Base-by-base conservation (phyloP, 2,888 invertebrate genomes). In the Calliopum simillimum region DNA sequence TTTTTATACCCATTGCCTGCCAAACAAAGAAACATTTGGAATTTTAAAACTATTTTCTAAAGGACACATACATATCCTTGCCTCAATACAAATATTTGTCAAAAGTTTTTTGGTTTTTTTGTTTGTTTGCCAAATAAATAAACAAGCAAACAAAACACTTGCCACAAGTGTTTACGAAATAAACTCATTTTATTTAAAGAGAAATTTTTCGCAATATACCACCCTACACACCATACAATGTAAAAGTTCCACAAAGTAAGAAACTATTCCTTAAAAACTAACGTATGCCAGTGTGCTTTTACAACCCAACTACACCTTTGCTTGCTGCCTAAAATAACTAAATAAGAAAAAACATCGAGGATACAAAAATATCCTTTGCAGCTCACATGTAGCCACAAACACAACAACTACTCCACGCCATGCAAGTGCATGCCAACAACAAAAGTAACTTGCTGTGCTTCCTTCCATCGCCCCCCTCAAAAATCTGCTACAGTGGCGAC, bases 161-260 rank as follows among this genome's bases (percentile, higher is more conserved):
- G 80, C 79, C 79, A 81, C 82, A 81, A 82, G 80, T 81, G 81
- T 80, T 81, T 81, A 78, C 78, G 76, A 81, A 81, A 82, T 78
- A 78, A 80, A 82, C 78, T 81, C 80, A 78, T 81, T 81, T 79
- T 78, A 77, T 21, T 44, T 19, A 8, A 33, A 8, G 8, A 33
- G 14, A 53, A 14, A 53, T 25, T 65, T 51, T 19, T 56, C 21
- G n/a, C n/a, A n/a, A n/a, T 6, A 16, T 56, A n/a, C 11, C 11
- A 8, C 55, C 43, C 5, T 44, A 47, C 41, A 11, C 49, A 44
- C 19, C 55, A 8, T 13, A 4, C 66, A 44, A 12, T 21, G n/a
- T 16, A 44, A 43, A 51, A 21, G 4, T n/a, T 46, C 41, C 2
- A 55, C 21, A 25, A 11, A 44, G 59, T 21, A 49, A 66, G 55